A percentile compares a stretch with the other conserved stretches of the same genome.
phyloP scores from a whole-genome alignment of 2,797 vertebrate genomes.

The Ispidina picta region DNA sequence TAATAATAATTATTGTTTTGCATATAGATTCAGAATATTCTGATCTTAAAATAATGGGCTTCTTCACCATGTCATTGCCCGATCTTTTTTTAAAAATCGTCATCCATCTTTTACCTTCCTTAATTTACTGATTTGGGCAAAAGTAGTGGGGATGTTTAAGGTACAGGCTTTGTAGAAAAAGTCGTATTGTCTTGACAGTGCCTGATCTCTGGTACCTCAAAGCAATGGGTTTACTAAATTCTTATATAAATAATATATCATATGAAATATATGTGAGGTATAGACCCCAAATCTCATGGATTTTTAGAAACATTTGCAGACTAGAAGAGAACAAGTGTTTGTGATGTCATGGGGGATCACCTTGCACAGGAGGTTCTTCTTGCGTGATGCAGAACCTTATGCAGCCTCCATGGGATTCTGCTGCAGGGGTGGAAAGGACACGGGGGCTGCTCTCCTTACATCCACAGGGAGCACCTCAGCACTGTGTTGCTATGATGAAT shows the following conservation, averaged over 20 bases:
- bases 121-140: not conserved
- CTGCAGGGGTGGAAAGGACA: not conserved
- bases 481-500: not conserved
- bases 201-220: not conserved
- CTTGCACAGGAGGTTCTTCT: fast-evolving
- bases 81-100: not conserved
- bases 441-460: fast-evolving
- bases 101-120: not conserved
- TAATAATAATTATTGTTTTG: not conserved
- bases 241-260: not conserved
- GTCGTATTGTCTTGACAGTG: not conserved
- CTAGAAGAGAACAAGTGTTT: not conserved
- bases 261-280: not conserved
- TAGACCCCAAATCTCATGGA: not conserved
- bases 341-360: not conserved
- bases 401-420: not conserved
- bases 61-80: not conserved
- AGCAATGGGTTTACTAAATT: not conserved
- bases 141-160: not conserved
- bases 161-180: not conserved
- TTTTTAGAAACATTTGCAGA: not conserved
- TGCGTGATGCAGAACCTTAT: fast-evolving
- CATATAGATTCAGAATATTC: not conserved
- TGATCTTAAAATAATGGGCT: not conserved
- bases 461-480: not conserved